These are phyloP conservation scores for Pammene aurita DNA, from an alignment of 2,888 invertebrate genomes.

Conservation along the genomic window DNA sequence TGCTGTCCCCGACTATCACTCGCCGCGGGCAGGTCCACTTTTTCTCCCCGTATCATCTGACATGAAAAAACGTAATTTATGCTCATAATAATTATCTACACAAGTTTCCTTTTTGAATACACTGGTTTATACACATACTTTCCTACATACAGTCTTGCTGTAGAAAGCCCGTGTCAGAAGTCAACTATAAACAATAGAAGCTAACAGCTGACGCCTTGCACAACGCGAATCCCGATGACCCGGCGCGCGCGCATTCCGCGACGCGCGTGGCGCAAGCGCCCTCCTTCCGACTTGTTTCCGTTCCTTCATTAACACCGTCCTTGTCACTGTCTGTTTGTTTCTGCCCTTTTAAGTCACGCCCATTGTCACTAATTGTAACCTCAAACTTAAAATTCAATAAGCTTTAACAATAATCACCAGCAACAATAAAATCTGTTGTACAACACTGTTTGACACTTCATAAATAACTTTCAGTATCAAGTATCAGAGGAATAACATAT, in stretches of 20 bases:
- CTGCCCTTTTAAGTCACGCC: not conserved
- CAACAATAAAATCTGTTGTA: not conserved
- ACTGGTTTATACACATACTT: not conserved
- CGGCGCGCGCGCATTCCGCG: slow-evolving; percentile 27
- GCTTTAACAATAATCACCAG: not conserved
- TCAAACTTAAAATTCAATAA: not conserved
- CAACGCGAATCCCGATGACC: slow-evolving; percentile 25
- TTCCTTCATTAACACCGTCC: slow-evolving; percentile 21
- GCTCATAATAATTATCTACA: not conserved
- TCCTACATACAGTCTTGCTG: not conserved
- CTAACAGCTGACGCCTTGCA: slow-evolving; percentile 20
- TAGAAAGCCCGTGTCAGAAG: slow-evolving; percentile 21
- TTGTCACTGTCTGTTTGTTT: slow-evolving; percentile 6
- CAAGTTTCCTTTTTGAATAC: not conserved
- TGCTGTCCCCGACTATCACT: slow-evolving; percentile 26
- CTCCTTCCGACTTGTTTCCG: slow-evolving; percentile 33
- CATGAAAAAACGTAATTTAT: not conserved
- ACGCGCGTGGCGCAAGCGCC: slow-evolving; percentile 29
- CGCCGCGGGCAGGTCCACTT: not conserved
- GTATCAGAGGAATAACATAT: slow-evolving; percentile 7
- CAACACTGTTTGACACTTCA: not conserved
- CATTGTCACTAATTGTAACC: slow-evolving; percentile 2
- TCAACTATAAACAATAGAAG: slow-evolving; percentile 23
- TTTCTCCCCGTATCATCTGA: not conserved
- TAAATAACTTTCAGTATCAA: slow-evolving; percentile 2